These are phyloP conservation scores for Osmoderma eremita DNA, from an alignment of 2,888 invertebrate species.

Conservation along the genomic window DNA sequence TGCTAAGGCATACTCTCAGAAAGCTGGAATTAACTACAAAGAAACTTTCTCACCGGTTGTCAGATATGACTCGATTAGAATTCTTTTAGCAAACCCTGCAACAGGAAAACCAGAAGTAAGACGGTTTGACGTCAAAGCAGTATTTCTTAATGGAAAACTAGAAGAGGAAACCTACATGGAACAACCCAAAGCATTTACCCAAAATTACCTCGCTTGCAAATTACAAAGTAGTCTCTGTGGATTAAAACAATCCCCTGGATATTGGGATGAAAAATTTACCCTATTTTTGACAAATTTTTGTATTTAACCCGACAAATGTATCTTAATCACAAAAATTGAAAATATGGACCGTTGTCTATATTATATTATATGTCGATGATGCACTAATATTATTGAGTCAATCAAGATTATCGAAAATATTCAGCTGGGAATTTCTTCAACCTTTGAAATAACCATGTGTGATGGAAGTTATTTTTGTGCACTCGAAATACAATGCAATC, in stretches of 20 bases:
- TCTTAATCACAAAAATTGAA: slow-evolving; percentile 21
- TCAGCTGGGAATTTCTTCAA: not conserved
- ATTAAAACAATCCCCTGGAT: slow-evolving; percentile 45
- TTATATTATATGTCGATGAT: slow-evolving; percentile 44
- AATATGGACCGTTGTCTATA: slow-evolving; percentile 4
- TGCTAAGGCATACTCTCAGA: slow-evolving; percentile 43
- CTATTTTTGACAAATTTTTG: slow-evolving; percentile 23
- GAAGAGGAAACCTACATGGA: slow-evolving; percentile 47
- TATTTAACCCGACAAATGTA: slow-evolving; percentile 30
- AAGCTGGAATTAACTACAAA: slow-evolving; percentile 45
- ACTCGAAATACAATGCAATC: slow-evolving; percentile 37
- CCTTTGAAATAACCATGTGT: not conserved
- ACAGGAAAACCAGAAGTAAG: slow-evolving; percentile 39
- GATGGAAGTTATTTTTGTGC: not conserved
- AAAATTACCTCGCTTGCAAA: slow-evolving; percentile 39
- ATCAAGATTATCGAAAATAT: not conserved
- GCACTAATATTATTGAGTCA: slow-evolving; percentile 35
- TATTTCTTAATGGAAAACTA: slow-evolving; percentile 47
- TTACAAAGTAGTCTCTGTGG: slow-evolving; percentile 41
- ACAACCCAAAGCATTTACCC: slow-evolving; percentile 39
- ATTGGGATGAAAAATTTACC: slow-evolving; percentile 37
- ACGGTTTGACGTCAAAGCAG: slow-evolving; percentile 49
- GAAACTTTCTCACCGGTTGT: slow-evolving; percentile 49
- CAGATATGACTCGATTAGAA: slow-evolving; percentile 44
- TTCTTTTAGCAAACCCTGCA: slow-evolving; percentile 43